Conservation (phyloP, 2,113 vertebrate genomes). For the Uria aalge region DNA sequence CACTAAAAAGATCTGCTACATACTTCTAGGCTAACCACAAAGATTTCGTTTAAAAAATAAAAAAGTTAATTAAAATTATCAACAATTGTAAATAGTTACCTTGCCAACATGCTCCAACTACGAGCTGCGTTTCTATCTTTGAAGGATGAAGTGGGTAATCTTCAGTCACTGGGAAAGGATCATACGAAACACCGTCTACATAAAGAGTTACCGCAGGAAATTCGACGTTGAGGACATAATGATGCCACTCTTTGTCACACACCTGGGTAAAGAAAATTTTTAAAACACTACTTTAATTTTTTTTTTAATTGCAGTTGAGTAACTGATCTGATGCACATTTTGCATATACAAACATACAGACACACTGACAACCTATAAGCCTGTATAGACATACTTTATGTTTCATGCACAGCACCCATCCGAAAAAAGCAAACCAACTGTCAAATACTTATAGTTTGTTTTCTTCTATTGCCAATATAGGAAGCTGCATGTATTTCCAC, state of each 20-base stretch:
- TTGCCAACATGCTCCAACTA: conserved; percentile 98
- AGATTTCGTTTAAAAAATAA: neutral
- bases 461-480: neutral
- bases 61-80: neutral
- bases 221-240: conserved; percentile 93
- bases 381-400: neutral
- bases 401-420: neutral
- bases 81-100: conserved; percentile 69
- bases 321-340: neutral
- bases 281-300: neutral
- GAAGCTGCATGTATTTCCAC: neutral
- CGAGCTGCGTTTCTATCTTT: conserved; percentile 89
- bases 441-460: neutral
- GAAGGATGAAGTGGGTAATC: conserved; percentile 92
- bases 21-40: neutral
- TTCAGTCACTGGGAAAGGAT: conserved; percentile 94
- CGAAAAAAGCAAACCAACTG: neutral
- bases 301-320: neutral
- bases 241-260: conserved; percentile 97
- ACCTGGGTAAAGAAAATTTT: conserved; percentile 69
- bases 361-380: neutral
- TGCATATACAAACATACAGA: neutral
- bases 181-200: conserved; percentile 87
- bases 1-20: neutral
- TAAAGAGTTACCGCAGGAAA: conserved; percentile 86